Evolutionary conservation across 2,888 invertebrate species (phyloP), one percentile per base, ranked within the genome.

Genomic region (Polydrusus pterygomalis): DNA sequence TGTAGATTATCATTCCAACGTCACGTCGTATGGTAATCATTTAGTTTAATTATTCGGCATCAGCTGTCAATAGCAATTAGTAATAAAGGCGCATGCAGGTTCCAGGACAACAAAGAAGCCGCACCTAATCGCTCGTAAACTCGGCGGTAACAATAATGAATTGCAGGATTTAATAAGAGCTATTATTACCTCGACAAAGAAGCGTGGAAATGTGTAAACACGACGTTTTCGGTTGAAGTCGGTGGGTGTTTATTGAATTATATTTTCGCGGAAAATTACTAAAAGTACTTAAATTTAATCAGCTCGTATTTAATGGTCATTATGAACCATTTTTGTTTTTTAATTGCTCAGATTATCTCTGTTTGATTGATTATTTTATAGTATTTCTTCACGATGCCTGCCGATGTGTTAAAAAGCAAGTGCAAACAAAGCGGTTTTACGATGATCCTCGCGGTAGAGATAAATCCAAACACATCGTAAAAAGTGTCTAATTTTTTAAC

Each of bases 181-280:
- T 54, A 30, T 30, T 49, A 17, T 64, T 47, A 30, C 30, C n/a
- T 34, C 30, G 8, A 47, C 30, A 30, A n/a, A n/a, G 13, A 20
- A 17, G 15, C 2, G n/a, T 30, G n/a, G 17, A 49, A 9, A 47
- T 45, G 47, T 20, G 63, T 63, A 64, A 47, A 64, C 64, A 64
- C 1, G 17, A 34, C 64, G 10, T 47, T 63, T 63, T 63, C 30
- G 64, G 45, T 7, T n/a, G n/a, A n/a, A 18, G 20, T n/a, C 1
- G 45, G 62, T 62, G 62, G 62, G 62, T 9, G 17, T 43, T 62
- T 43, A 11, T 38, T 40, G 43, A 62, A 20, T 40, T 62, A 43
- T 62, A 45, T 43, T 43, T 62, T 62, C n/a, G 25, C 25, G 54
- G 54, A 54, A 54, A 54, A 25, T n/a, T 54, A 54, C 54, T 54